Base-by-base conservation (phyloP, 2,113 vertebrate species). In the Dasyornis broadbenti region DNA sequence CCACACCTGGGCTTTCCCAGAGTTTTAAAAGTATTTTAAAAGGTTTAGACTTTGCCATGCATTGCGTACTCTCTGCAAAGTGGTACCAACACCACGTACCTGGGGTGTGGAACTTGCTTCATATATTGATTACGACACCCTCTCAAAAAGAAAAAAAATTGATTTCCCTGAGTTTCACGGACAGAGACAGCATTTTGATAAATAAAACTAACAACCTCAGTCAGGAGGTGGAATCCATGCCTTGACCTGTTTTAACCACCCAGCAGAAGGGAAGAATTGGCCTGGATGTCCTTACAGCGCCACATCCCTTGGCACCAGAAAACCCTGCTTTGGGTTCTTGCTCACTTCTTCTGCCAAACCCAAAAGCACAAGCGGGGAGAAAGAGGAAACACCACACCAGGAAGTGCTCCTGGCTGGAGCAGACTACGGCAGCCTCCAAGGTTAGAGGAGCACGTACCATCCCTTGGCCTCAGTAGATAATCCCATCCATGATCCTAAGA, bases 61-160 rank as follows among this genome's bases (percentile, higher is more conserved):
- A 24, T 4, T 30, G 20, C 39, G 21, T 5, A 23, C 4, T 6
- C 33, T 24, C 44, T 23, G 30, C 31, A 71, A 63, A 80, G 66
- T 5, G 15, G n/a, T 28, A 40, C 24, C 4, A 1, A 50, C 33
- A 57, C 28, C 27, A 23, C 0, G 1, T 13, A 59, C 2, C 21
- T 20, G 22, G 31, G 23, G 16, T 35, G 49, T 15, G 15, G 33
- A 59, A 86, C 17, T 80, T 17, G 4, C n/a, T 82, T 54, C 39
- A 21, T 10, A 11, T 6, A 22, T 11, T 42, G 17, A 59, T 57
- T 15, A 57, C 4, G 6, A 44, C 8, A 40, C 2, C 0, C 12
- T 3, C 39, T 8, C 4, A 21, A 47, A 64, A 28, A 10, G 9
- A 11, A 28, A 24, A 28, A 15, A n/a, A 14, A 49, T 1, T n/a